These are phyloP conservation scores for Drosophila watanabei DNA, from an alignment of 1,140 invertebrate species.

Conservation along the genomic window DNA sequence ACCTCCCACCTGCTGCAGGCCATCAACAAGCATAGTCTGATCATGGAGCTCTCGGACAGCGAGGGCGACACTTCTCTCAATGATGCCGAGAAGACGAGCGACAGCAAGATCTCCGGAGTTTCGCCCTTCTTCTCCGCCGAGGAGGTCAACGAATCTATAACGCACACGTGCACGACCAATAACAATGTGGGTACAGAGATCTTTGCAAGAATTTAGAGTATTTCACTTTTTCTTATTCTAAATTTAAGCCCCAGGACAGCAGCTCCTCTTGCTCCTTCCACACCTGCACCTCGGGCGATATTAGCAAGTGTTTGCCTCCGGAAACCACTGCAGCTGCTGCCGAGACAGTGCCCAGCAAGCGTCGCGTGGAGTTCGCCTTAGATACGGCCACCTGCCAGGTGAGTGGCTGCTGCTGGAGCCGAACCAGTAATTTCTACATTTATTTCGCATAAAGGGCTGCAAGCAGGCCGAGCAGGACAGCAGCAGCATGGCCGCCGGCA, in stretches of 20 bases:
- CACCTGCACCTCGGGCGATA: conserved; percentile 75
- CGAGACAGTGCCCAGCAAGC: conserved; percentile 37
- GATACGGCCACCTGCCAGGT: conserved; percentile 65
- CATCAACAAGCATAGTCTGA: conserved; percentile 78
- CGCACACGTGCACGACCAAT: conserved; percentile 61
- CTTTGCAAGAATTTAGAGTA: neutral
- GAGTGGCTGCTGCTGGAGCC: conserved; percentile 30
- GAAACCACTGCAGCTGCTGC: conserved; percentile 25
- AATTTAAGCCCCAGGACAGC: conserved; percentile 63
- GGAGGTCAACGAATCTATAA: conserved; percentile 77
- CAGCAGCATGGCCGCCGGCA: conserved; percentile 37
- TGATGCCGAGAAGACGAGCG: conserved; percentile 72
- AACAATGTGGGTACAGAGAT: conserved; percentile 41
- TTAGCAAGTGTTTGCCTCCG: conserved; percentile 71
- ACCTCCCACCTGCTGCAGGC: conserved; percentile 78
- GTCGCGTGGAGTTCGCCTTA: conserved; percentile 69
- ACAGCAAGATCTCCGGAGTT: conserved; percentile 86
- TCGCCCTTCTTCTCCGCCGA: conserved; percentile 86
- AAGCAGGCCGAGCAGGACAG: conserved; percentile 76
- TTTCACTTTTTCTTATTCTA: neutral
- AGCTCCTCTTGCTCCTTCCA: conserved; percentile 80
- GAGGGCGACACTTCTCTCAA: conserved; percentile 78
- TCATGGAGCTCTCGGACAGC: conserved; percentile 82
- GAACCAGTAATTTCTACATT: conserved; percentile 1
- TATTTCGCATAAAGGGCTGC: conserved; percentile 70